phyloP scores from a whole-genome alignment of 2,888 invertebrate genomes.

The Anagyrus pseudococci region DNA sequence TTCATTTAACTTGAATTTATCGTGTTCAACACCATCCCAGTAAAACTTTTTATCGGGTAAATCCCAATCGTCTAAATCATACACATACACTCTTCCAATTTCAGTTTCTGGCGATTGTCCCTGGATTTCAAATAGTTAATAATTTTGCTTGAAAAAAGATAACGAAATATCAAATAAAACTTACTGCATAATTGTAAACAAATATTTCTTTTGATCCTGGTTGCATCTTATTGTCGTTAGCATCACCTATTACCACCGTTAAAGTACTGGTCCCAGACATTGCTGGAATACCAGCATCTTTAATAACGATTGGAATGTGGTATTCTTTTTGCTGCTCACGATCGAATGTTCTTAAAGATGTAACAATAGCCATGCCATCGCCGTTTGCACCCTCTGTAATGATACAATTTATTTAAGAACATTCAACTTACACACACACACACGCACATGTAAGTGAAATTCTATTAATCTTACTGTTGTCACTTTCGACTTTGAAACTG shows the following conservation, averaged over 20 bases:
- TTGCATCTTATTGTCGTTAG: constrained; percentile 98
- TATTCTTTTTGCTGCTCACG: constrained; percentile 96
- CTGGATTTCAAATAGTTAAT: constrained; percentile 60
- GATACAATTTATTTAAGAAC: not conserved
- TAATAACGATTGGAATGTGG: constrained; percentile 95
- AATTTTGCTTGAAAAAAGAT: not conserved
- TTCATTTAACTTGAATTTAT: constrained; percentile 86
- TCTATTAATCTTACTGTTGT: constrained; percentile 76
- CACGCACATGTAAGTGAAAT: not conserved
- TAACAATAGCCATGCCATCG: constrained; percentile 97
- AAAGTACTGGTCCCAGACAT: constrained; percentile 96
- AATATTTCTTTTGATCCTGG: constrained; percentile 97
- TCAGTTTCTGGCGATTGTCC: constrained; percentile 89
- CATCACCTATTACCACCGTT: constrained; percentile 96
- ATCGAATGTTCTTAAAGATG: constrained; percentile 90
- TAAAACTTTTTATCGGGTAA: constrained; percentile 96
- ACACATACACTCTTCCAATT: constrained; percentile 95
- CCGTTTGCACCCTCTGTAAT: constrained; percentile 90
- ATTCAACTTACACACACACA: constrained; percentile 7
- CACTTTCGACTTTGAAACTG: constrained; percentile 95
- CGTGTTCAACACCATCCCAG: constrained; percentile 86
- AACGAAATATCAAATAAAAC: constrained; percentile 33
- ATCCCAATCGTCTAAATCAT: constrained; percentile 99
- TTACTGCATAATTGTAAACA: constrained; percentile 89
- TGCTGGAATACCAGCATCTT: constrained; percentile 95